Conservation (phyloP, 2,888 invertebrate genomes). For the Phortica magna region DNA sequence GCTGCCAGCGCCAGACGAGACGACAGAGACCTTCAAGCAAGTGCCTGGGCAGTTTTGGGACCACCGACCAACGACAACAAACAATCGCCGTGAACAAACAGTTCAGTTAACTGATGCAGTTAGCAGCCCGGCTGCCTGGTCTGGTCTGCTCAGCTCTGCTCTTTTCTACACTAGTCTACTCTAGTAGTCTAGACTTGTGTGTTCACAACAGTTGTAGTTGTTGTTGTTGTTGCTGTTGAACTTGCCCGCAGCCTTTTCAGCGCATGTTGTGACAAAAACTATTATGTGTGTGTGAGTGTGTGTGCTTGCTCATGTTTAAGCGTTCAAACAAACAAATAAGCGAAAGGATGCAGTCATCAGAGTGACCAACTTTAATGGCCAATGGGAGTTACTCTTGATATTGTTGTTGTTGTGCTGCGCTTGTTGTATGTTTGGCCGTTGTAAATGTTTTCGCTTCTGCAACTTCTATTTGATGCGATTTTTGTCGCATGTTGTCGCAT, state of each 20-base stretch:
- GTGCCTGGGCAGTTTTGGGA: constrained; percentile 1
- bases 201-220: neutral
- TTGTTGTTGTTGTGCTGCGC: neutral
- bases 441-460: neutral
- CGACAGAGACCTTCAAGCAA: constrained; percentile 3
- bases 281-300: constrained; percentile 47
- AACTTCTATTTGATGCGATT: constrained; percentile 15
- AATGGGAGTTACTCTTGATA: neutral
- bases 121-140: neutral
- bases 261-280: constrained; percentile 54
- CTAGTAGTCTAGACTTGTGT: too few relatives aligned
- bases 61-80: neutral
- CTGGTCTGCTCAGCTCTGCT: too few relatives aligned
- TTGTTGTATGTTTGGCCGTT: neutral
- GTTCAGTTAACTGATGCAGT: neutral
- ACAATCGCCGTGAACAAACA: too few relatives aligned
- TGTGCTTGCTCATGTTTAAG: neutral
- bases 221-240: neutral
- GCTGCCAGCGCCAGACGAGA: neutral
- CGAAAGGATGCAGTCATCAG: constrained; percentile 26
- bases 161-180: too few relatives aligned
- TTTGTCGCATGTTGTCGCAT: neutral
- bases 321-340: constrained; percentile 18
- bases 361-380: constrained; percentile 8
- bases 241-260: constrained; percentile 29